Evolutionary conservation across 2,797 vertebrate genomes (phyloP).

Genomic region (Chelon labrosus): DNA sequence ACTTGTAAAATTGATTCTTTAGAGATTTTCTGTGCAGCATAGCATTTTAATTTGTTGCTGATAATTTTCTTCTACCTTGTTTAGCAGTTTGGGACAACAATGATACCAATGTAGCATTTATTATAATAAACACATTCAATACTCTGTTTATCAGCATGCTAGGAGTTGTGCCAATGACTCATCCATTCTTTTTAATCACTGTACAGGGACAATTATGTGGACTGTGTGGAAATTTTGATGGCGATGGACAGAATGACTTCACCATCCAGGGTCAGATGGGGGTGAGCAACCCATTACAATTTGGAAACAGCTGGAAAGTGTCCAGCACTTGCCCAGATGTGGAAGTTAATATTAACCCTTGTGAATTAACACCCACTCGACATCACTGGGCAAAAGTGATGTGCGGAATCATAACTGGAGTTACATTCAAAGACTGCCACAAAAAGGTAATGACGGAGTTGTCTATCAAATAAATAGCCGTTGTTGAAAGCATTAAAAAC

Average conservation of each 20-base stretch:
- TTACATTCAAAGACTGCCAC: conserved; percentile 87
- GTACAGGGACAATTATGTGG: conserved; percentile 91
- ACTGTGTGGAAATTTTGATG: conserved; percentile 94
- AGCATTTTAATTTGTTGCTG: background rate
- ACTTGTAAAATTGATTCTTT: background rate
- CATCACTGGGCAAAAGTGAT: conserved; percentile 90
- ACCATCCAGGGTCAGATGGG: conserved; percentile 87
- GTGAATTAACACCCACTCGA: conserved; percentile 82
- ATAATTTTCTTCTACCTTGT: background rate
- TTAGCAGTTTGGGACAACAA: background rate
- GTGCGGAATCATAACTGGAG: conserved; percentile 88
- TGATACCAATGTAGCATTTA: background rate
- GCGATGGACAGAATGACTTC: conserved; percentile 90
- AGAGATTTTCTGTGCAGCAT: background rate
- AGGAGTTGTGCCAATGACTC: background rate
- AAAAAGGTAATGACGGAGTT: conserved; percentile 82
- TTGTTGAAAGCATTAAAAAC: background rate
- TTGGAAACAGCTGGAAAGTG: conserved; percentile 96
- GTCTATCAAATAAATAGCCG: background rate
- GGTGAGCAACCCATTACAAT: conserved; percentile 84
- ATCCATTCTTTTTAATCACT: conserved; percentile 22
- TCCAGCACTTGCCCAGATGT: conserved; percentile 84
- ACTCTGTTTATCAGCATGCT: background rate
- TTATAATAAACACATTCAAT: background rate
- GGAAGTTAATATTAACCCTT: conserved; percentile 78